These are phyloP conservation scores for Alviniconcha strummeri DNA, from an alignment of 2,888 invertebrate species.

Conservation along the genomic window DNA sequence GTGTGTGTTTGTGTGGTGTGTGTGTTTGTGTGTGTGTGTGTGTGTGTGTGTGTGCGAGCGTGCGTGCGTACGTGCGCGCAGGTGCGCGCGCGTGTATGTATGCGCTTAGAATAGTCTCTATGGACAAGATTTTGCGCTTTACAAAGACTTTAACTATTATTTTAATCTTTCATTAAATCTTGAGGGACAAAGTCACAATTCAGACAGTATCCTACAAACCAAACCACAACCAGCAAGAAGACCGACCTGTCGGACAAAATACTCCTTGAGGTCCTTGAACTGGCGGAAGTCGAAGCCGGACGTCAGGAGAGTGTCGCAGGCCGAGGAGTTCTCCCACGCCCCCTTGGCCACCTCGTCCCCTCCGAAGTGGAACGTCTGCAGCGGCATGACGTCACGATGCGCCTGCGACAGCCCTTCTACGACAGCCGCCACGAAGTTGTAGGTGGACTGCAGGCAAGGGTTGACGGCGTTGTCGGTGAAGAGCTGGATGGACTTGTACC, in stretches of 20 bases:
- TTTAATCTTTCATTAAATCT: no score
- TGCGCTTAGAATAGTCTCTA: no score
- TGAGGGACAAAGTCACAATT: no score
- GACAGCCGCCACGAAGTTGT: conserved; percentile 57
- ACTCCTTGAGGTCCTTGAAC: conserved; percentile 46
- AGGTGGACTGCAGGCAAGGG: conserved; percentile 65
- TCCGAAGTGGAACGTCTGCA: conserved; percentile 60
- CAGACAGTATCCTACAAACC: no score
- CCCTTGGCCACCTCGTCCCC: conserved; percentile 62
- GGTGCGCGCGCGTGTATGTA: no score
- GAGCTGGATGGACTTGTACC: conserved; percentile 60
- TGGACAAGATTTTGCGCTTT: no score
- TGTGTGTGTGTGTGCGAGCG: no score
- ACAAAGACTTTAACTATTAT: no score
- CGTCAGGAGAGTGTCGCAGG: conserved; percentile 45
- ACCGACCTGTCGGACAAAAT: conserved; percentile 33
- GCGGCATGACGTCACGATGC: conserved; percentile 55
- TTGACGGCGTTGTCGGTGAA: conserved; percentile 66
- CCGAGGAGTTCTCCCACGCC: conserved; percentile 54
- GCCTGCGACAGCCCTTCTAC: conserved; percentile 49
- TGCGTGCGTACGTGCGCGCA: no score
- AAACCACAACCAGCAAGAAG: neutral
- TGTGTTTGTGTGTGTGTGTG: no score
- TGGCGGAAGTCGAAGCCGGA: conserved; percentile 27
- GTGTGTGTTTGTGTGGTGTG: no score